A percentile compares a stretch with the other conserved stretches of the same genome.
phyloP scores from a whole-genome alignment of 2,113 vertebrate genomes.

The Salvelinus sp. region DNA sequence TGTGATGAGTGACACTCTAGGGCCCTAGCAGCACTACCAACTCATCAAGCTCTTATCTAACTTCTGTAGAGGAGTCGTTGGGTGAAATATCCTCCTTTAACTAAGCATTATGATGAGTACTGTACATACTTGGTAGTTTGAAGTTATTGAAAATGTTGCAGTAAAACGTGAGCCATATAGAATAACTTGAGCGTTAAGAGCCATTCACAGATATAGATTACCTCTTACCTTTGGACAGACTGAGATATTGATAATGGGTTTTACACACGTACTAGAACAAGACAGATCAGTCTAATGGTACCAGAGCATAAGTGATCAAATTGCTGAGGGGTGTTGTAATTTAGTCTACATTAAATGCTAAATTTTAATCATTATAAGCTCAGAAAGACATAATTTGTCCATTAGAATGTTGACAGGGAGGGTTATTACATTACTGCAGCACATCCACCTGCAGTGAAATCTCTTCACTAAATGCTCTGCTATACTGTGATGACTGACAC shows the following conservation, averaged over 20 bases:
- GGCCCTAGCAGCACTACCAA: background rate
- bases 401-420: background rate
- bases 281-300: background rate
- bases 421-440: background rate
- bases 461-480: background rate
- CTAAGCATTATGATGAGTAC: background rate
- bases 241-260: background rate
- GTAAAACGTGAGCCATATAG: no score
- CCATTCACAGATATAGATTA: background rate
- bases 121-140: background rate
- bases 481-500: background rate
- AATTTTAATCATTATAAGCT: background rate
- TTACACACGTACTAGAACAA: no score
- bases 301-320: background rate
- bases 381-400: background rate
- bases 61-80: background rate
- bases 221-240: background rate
- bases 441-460: background rate
- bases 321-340: background rate
- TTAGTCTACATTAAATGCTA: background rate
- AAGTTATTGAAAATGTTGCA: background rate
- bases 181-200: background rate
- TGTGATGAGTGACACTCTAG: background rate
- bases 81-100: background rate
- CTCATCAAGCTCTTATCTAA: background rate